Conservation (phyloP, 2,113 vertebrate genomes). For the Camelus dromedarius region DNA sequence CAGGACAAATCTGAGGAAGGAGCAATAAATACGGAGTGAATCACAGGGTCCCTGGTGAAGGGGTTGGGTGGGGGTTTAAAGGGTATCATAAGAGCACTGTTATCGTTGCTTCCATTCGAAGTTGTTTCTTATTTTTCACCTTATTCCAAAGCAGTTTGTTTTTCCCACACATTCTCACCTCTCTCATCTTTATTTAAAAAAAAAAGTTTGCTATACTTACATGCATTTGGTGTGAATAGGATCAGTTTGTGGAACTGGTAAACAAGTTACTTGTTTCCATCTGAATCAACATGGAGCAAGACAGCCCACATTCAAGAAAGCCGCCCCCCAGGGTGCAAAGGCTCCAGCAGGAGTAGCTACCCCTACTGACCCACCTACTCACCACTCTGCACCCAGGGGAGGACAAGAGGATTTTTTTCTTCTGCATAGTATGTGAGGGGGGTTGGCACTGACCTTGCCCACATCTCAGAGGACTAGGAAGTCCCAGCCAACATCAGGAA, state of each 20-base stretch:
- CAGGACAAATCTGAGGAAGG: too few relatives aligned
- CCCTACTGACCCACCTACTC: accelerated
- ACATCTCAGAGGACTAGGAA: accelerated
- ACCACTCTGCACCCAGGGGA: too few relatives aligned
- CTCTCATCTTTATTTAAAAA: background rate
- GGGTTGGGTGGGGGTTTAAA: background rate
- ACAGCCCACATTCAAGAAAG: background rate
- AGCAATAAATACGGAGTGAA: background rate
- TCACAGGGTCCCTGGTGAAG: background rate
- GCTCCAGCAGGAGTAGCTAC: accelerated
- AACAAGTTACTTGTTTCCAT: background rate
- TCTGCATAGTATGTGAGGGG: background rate
- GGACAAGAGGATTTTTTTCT: background rate
- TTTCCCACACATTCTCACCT: too few relatives aligned
- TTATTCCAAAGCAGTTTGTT: background rate
- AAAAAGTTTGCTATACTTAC: background rate
- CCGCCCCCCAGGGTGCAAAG: background rate
- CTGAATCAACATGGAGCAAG: background rate
- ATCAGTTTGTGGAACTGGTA: background rate
- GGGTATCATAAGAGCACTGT: background rate
- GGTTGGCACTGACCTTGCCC: background rate
- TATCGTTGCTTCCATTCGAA: background rate
- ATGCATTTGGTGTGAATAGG: background rate
- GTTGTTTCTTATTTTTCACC: background rate
- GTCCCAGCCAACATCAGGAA: background rate